phyloP scores from a whole-genome alignment of 2,113 vertebrate species.

The Nannobrachium achirus region DNA sequence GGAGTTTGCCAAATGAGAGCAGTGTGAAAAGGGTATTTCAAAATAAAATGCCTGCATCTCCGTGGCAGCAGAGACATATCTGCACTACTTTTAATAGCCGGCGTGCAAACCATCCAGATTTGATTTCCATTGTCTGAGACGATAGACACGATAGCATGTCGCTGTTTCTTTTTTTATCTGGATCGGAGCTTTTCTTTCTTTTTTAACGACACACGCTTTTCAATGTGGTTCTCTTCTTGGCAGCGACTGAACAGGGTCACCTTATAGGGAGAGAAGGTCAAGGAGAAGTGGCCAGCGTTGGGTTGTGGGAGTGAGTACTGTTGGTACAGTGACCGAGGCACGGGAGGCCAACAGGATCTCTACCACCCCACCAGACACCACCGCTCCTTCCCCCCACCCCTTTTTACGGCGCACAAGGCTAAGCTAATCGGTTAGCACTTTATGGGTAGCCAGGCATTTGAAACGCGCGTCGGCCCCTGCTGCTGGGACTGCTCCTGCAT shows the following conservation, averaged over 20 bases:
- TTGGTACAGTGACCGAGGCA: constrained; percentile 65
- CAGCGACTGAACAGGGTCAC: constrained; percentile 70
- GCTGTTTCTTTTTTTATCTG: constrained; percentile 20
- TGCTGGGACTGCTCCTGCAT: constrained; percentile 87
- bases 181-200: not conserved
- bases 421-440: constrained; percentile 86
- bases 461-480: constrained; percentile 89
- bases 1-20: constrained; percentile 64
- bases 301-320: too few species aligned
- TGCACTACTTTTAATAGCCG: constrained; percentile 62
- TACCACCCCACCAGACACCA: too few species aligned
- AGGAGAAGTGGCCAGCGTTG: constrained; percentile 56
- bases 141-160: constrained; percentile 22
- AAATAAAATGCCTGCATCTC: constrained; percentile 35
- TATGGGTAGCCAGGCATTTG: constrained; percentile 91
- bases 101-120: constrained; percentile 38
- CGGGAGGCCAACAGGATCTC: constrained; percentile 51
- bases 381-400: constrained; percentile 64
- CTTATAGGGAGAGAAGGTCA: constrained; percentile 59
- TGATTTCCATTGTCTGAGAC: constrained; percentile 34
- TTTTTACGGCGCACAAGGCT: constrained; percentile 73
- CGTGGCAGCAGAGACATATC: constrained; percentile 50
- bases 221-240: constrained; percentile 8
- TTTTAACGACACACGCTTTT: constrained; percentile 4
- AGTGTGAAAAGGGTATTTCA: constrained; percentile 42